Base-by-base conservation (phyloP, 2,888 invertebrate species). In the Pristionchus maxplancki region DNA sequence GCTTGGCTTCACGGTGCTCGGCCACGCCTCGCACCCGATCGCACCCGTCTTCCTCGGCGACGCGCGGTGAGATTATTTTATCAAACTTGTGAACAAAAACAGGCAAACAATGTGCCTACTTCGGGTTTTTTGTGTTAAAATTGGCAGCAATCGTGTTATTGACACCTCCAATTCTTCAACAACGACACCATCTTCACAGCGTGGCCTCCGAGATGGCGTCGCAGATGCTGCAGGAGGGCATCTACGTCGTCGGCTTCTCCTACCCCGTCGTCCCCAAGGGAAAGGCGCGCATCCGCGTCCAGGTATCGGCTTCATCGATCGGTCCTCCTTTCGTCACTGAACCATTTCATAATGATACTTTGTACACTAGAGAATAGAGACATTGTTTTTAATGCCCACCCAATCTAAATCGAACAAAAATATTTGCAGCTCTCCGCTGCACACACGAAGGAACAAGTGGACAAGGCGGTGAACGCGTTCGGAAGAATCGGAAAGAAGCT, bases 201-300 rank as follows among this genome's bases (percentile, higher is more conserved):
- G 95, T 97, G 5, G 97, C 98, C 0, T 96, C 96, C 24, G 96
- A 96, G 64, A 96, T 97, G 93, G 97, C 98, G 78, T 96, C 97
- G 91, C 96, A 96, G 94, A 97, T 98, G 97, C 96, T 98, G 40
- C 96, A 96, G 89, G 96, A 96, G 92, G 97, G 97, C 17, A 97
- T 98, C 93, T 98, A 97, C 95, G 98, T 98, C 28, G 97, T 97
- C 91, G 97, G 97, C 24, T 98, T 98, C 95, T 97, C 97, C 95
- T 98, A 96, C 95, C 98, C 98, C 0, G 98, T 98, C 15, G 98
- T 98, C 28, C 97, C 97, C 0, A 96, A 97, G 94, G 97, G 94
- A 86, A 96, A 96, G 93, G 97, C 98, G 0, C 96, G 98, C 89
- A 97, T 98, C 90, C 96, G 94, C 28, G 94, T 94, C 15, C 94